These are phyloP conservation scores for Aleadryas rufinucha DNA, from an alignment of 2,113 vertebrate species.

Conservation along the genomic window DNA sequence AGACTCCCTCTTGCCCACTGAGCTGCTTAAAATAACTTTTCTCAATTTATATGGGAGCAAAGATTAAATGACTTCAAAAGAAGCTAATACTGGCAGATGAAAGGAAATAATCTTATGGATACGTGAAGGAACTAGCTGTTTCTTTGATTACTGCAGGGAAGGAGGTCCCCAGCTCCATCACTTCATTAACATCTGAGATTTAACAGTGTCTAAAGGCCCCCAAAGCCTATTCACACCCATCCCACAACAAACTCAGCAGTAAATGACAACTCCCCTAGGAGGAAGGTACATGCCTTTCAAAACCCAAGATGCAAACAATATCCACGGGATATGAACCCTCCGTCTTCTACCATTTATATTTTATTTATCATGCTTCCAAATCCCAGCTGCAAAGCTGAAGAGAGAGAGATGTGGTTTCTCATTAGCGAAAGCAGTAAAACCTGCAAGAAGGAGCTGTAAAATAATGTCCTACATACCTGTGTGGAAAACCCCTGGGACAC, in stretches of 20 bases:
- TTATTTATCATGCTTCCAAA: conserved; percentile 73
- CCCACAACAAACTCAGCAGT: conserved; percentile 67
- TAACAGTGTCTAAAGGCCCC: conserved; percentile 70
- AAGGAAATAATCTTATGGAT: conserved; percentile 74
- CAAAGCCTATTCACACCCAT: conserved; percentile 66
- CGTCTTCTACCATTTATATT: conserved; percentile 63
- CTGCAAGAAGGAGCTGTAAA: neutral
- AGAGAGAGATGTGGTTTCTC: conserved; percentile 62
- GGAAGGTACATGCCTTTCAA: conserved; percentile 66
- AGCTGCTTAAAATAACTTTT: conserved; percentile 71
- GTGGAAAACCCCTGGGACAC: neutral
- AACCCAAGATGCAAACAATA: conserved; percentile 73
- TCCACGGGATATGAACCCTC: conserved; percentile 65
- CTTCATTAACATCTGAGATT: conserved; percentile 80
- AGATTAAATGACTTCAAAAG: conserved; percentile 78
- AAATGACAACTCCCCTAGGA: conserved; percentile 72
- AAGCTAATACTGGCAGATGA: conserved; percentile 65
- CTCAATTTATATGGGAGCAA: conserved; percentile 63
- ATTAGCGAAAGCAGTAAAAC: conserved; percentile 49
- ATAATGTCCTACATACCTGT: neutral
- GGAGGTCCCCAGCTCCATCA: conserved; percentile 75
- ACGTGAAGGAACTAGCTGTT: conserved; percentile 73
- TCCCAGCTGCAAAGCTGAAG: conserved; percentile 48
- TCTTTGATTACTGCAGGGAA: conserved; percentile 61
- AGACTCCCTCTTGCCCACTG: conserved; percentile 33